A percentile compares a stretch with the other conserved stretches of the same genome.
phyloP scores from a whole-genome alignment of 2,888 invertebrate genomes.

The Allophyes oxyacanthae region DNA sequence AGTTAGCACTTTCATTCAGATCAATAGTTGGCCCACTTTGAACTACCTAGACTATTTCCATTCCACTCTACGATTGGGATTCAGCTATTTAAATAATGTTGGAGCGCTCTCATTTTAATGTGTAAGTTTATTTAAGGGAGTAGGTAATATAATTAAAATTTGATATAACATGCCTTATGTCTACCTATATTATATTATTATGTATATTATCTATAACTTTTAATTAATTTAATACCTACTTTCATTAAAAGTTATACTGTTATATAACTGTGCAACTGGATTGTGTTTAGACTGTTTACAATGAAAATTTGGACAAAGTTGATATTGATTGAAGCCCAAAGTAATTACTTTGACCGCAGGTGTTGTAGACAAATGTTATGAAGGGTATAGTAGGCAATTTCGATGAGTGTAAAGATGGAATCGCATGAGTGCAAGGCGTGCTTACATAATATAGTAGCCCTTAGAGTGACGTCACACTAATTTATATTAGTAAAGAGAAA shows the following conservation, averaged over 20 bases:
- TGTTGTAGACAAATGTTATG: slow-evolving; percentile 38
- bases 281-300: too few relatives aligned
- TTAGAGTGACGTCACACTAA: slow-evolving; percentile 29
- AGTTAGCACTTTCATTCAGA: slow-evolving; percentile 60
- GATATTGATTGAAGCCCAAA: slow-evolving; percentile 27
- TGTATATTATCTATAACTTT: too few relatives aligned
- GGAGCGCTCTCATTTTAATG: slow-evolving; percentile 6
- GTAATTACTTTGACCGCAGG: slow-evolving; percentile 32
- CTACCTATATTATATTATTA: too few relatives aligned
- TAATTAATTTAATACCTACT: background rate
- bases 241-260: slow-evolving; percentile 11
- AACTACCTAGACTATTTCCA: slow-evolving; percentile 37
- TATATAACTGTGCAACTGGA: background rate
- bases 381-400: slow-evolving; percentile 28
- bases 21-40: slow-evolving; percentile 60
- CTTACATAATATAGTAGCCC: slow-evolving; percentile 23
- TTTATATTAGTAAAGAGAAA: too few relatives aligned
- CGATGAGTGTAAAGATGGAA: slow-evolving; percentile 33
- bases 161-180: too few relatives aligned
- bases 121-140: slow-evolving; percentile 1
- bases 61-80: slow-evolving; percentile 22
- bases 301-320: slow-evolving; percentile 15
- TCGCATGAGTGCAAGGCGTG: slow-evolving; percentile 12
- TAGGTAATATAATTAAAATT: background rate
- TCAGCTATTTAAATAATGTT: slow-evolving; percentile 23